phyloP scores from a whole-genome alignment of 2,888 invertebrate species.

The Hoplodrina blanda region DNA sequence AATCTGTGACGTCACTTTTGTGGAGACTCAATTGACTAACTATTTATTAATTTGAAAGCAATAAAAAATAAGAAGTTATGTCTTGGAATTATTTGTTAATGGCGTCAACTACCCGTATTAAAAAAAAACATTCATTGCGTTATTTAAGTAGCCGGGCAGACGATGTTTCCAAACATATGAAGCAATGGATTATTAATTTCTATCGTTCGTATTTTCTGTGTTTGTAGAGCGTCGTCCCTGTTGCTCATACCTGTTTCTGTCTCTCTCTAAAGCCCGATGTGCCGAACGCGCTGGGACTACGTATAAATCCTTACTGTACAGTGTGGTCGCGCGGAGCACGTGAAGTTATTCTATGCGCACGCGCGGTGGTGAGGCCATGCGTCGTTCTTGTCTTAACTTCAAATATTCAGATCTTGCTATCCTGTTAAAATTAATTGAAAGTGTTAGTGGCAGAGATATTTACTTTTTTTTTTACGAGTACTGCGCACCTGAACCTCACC shows the following conservation, averaged over 20 bases:
- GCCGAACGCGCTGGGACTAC: not conserved
- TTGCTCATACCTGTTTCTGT: not conserved
- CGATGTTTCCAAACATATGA: too few species aligned
- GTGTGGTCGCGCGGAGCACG: not conserved
- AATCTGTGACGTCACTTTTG: too few species aligned
- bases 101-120: too few species aligned
- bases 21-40: too few species aligned
- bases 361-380: conserved; percentile 76
- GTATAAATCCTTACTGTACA: not conserved
- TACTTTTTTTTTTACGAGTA: too few species aligned
- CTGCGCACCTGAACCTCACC: too few species aligned
- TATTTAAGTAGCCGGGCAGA: too few species aligned
- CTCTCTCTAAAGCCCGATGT: not conserved
- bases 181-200: too few species aligned
- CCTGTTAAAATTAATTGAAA: conserved; percentile 68
- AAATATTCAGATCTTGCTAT: conserved; percentile 77
- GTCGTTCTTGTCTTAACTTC: conserved; percentile 75
- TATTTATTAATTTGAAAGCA: too few species aligned
- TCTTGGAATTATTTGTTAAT: too few species aligned
- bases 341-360: conserved; percentile 78
- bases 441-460: not conserved
- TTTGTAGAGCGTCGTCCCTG: not conserved
- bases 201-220: not conserved
- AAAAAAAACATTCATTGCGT: too few species aligned
- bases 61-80: too few species aligned